Evolutionary conservation across 2,113 vertebrate species (phyloP).

Genomic region (Mystacornis crossleyi): DNA sequence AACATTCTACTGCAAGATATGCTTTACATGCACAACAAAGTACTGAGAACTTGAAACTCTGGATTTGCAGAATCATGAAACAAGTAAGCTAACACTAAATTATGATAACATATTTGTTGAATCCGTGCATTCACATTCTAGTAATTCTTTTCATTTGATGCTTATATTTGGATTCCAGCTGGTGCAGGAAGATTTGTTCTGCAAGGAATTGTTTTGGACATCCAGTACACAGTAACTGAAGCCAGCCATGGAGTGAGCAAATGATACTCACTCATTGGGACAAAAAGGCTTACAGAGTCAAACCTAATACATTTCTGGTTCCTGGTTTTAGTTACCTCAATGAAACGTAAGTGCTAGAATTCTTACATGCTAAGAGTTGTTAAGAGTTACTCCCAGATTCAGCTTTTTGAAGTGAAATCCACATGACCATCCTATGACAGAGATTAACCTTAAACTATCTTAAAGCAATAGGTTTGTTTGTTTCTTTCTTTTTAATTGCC

Average conservation of each 20-base stretch:
- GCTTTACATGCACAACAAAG: background rate
- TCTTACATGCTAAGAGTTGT: background rate
- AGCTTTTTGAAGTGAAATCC: background rate
- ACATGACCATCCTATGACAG: background rate
- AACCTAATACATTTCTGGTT: background rate
- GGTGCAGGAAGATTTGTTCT: background rate
- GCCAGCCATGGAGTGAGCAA: background rate
- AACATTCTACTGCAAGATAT: fast-evolving
- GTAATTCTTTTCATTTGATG: background rate
- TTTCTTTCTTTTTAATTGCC: background rate
- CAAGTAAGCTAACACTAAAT: background rate
- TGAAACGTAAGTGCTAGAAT: background rate
- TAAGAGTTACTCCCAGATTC: background rate
- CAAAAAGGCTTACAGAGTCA: background rate
- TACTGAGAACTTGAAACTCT: background rate
- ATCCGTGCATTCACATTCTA: background rate
- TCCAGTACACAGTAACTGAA: background rate
- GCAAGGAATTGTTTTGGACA: background rate
- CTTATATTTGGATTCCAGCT: background rate
- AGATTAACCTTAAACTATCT: background rate
- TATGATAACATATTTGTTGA: background rate
- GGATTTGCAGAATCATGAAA: background rate
- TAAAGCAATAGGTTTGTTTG: background rate
- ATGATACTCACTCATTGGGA: background rate
- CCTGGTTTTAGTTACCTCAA: background rate